Evolutionary conservation across 2,888 invertebrate species (phyloP).

Genomic region (Lasioglossum marginatum): DNA sequence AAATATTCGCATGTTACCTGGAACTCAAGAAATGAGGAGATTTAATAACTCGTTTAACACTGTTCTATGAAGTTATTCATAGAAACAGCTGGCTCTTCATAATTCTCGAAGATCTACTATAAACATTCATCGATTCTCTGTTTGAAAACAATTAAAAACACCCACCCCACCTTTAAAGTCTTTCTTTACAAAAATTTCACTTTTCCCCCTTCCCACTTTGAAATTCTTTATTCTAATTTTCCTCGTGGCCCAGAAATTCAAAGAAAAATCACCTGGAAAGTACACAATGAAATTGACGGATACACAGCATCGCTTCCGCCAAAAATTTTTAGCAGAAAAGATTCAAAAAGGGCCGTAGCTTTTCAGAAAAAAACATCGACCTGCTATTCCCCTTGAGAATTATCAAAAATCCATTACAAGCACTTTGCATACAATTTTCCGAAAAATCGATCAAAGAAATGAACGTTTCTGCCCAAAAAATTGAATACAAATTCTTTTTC

Average conservation of each 20-base stretch:
- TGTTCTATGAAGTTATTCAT: background rate
- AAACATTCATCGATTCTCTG: background rate
- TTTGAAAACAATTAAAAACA: background rate
- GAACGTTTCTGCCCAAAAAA: too few relatives aligned
- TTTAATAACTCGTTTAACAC: background rate
- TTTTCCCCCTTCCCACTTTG: background rate
- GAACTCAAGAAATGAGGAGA: background rate
- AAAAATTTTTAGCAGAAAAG: too few relatives aligned
- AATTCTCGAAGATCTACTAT: background rate
- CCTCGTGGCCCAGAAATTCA: background rate
- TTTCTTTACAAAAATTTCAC: background rate
- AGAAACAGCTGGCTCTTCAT: background rate
- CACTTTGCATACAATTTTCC: too few relatives aligned
- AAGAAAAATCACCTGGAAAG: background rate
- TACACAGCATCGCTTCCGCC: background rate
- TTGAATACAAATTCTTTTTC: too few relatives aligned
- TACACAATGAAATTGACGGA: background rate
- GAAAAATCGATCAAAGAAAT: too few relatives aligned
- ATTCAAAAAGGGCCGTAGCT: too few relatives aligned
- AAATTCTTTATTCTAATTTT: background rate
- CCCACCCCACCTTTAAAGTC: background rate
- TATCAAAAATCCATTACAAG: too few relatives aligned
- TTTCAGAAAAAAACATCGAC: too few relatives aligned
- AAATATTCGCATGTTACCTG: background rate
- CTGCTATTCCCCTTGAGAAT: too few relatives aligned